Evolutionary conservation across 2,888 invertebrate genomes (phyloP), one percentile per base, ranked within the genome.

Genomic region (Phlogophora meticulosa): DNA sequence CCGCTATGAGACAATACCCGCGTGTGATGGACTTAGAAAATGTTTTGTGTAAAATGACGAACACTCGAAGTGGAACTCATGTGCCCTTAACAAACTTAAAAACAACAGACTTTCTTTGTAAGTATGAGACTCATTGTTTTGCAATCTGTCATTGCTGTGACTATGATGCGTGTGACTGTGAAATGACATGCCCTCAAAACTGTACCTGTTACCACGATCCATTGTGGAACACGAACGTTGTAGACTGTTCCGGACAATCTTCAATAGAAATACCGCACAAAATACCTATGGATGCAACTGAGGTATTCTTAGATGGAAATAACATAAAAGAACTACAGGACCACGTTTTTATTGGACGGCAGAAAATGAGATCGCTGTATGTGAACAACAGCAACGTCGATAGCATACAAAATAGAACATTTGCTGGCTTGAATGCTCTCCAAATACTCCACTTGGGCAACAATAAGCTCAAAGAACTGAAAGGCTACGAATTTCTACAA

Each of bases 201-300:
- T 99, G 99, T 95, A 97, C 98, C 82, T 99, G 99, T 92, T 99
- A 98, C 94, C 98, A 98, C 92, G 99, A 99, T 89, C 98, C 98
- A 90, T 97, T 98, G 76, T 99, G 99, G 98, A 97, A 97, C 83
- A 98, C 98, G 59, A 98, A 98, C 92, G 98, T 98, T 46, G 98
- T 98, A 52, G 98, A 98, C 91, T 99, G 98, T 92, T 98, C 98
- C 80, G 97, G 97, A 17, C 97, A 98, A 91, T 96, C 97, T 87
- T 97, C 98, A 85, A 94, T 96, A 72, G 97, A 97, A 90, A 97
- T 98, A 83, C 98, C 99, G 0, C 96, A 97, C 40, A 97, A 98
- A 83, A 97, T 99, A 87, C 99, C 99, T 1, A 98, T 98, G 98
- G 98, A 99, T 88, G 98, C 98, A 9, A 99, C 99, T 9, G 98